Evolutionary conservation across 2,797 vertebrate species (phyloP), one percentile per base, ranked within the genome.

Genomic region (Silurus aristotelis): DNA sequence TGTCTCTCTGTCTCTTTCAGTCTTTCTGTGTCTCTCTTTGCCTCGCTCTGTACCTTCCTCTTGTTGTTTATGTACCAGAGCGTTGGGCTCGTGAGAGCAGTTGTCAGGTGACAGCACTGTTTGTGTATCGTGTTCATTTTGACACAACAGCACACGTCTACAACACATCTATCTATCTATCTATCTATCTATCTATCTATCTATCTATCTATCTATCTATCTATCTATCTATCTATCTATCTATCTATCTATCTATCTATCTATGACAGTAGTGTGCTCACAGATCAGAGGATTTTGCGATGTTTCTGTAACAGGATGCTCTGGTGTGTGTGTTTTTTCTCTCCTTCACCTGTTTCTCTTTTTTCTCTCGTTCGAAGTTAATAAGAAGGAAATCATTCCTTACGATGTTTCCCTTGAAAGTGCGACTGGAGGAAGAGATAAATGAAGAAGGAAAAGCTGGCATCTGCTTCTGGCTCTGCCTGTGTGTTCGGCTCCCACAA

Each of bases 361-460:
- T 13, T 22, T 72, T 17, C 48, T 75, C n/a, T 17, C 46, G 3
- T n/a, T 4, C 3, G 52, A 76, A 17, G 25, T 46, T 63, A 63
- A 46, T 63, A 17, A 15, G 31, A 22, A 15, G 13, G 75, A 66
- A 66, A 19, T 5, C 8, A 20, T 66, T 52, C 66, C 14, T 13
- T 25, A n/a, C 6, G 13, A 73, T 46, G 52, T 46, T 81, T 75
- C 31, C 61, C 38, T 27, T 67, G 31, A 68, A 76, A 76, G 63
- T 58, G 72, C 27, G 15, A 82, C 48, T 82, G 38, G 31, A 63
- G 38, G 67, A 22, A 22, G 7, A 80, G 77, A 81, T 56, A 82
- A 85, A 85, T 66, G 78, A 85, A 75, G 70, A 85, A 43, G 52
- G 52, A 66, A 10, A 82, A 82, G 61, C 48, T 85, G 84, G 78